A percentile compares a stretch with the other conserved stretches of the same genome.
Evolutionary conservation across 2,113 vertebrate species (phyloP).

Genomic region (Carassius carassius): DNA sequence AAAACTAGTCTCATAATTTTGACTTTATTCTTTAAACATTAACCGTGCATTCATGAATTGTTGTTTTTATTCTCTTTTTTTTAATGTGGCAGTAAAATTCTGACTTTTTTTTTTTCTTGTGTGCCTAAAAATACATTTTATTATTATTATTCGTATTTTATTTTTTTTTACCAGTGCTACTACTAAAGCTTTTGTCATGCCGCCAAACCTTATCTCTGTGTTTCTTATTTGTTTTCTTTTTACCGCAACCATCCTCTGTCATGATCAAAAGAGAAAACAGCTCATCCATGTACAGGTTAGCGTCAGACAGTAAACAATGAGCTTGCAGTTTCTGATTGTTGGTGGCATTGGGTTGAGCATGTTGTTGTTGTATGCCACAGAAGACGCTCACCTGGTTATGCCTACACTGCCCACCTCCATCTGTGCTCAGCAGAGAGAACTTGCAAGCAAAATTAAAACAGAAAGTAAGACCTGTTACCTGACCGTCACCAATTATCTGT

Average conservation of each 20-base stretch:
- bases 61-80: background rate
- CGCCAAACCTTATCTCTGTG: conserved; percentile 9
- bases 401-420: conserved; percentile 83
- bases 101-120: background rate
- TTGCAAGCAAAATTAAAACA: conserved; percentile 84
- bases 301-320: conserved; percentile 60
- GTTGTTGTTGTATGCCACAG: conserved; percentile 83
- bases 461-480: conserved; percentile 82
- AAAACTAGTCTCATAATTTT: background rate
- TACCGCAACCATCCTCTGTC: conserved; percentile 6
- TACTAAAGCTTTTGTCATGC: conserved; percentile 3
- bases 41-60: background rate
- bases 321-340: conserved; percentile 68
- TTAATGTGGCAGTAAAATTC: background rate
- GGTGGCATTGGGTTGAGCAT: conserved; percentile 71
- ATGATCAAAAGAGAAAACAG: conserved; percentile 17
- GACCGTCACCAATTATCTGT: conserved; percentile 70
- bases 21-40: background rate
- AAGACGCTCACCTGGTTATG: conserved; percentile 83
- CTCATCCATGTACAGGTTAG: conserved; percentile 66
- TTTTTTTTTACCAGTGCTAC: background rate
- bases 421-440: conserved; percentile 84
- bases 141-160: too few relatives aligned
- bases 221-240: background rate
- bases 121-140: background rate